These are phyloP conservation scores for Acridotheres tristis DNA, from an alignment of 2,797 vertebrate species.

Conservation along the genomic window DNA sequence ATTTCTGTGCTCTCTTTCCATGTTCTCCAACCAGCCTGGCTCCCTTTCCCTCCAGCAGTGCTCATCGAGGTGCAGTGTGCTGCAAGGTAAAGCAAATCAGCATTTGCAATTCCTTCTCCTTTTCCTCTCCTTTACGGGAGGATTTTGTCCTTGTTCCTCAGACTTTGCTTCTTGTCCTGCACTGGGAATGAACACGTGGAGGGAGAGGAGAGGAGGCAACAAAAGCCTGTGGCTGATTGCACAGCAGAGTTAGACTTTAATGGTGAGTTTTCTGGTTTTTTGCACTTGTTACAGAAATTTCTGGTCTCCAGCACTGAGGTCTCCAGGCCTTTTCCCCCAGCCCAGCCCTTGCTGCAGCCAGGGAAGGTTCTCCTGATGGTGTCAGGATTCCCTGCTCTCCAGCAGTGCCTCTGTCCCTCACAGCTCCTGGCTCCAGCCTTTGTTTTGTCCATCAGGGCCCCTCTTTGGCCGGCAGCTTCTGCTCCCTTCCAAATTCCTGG, in stretches of 20 bases:
- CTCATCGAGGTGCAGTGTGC: neutral
- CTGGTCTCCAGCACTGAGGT: neutral
- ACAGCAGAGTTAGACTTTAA: neutral
- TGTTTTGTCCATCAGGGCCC: neutral
- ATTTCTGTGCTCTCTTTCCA: neutral
- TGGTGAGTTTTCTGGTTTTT: neutral
- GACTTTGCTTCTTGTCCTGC: neutral
- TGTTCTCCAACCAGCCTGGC: neutral
- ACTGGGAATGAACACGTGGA: neutral
- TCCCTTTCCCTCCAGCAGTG: neutral
- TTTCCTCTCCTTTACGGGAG: neutral
- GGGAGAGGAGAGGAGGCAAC: neutral
- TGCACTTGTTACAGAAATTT: neutral
- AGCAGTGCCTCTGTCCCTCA: neutral
- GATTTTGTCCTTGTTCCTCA: neutral
- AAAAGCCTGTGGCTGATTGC: neutral
- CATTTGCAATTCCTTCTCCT: neutral
- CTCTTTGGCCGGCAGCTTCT: neutral
- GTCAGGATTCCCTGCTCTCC: neutral
- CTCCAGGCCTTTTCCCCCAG: neutral
- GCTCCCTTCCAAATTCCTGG: neutral
- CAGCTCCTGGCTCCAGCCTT: neutral
- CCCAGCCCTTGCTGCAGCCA: neutral
- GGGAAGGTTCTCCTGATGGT: neutral
- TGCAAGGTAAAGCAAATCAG: neutral